A percentile compares a stretch with the other conserved stretches of the same genome.
Conservation (phyloP, 23 tunicate genomes). For the Oikopleura albicans region DNA sequence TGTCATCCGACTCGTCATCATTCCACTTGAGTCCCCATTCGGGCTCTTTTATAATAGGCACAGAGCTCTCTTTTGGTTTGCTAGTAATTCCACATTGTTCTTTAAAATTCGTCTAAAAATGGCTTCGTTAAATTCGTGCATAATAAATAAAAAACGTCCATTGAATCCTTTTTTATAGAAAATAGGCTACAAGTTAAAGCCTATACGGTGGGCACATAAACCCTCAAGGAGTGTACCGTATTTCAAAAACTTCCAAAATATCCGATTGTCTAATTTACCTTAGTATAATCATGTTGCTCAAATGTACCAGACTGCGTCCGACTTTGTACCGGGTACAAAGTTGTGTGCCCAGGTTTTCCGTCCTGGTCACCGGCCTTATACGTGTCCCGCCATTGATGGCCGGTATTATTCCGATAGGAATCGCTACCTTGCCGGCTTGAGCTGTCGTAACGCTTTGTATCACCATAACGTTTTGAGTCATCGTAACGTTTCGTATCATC, state of each 20-base stretch:
- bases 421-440: no score
- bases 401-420: neutral
- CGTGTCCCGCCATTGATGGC: neutral
- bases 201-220: no score
- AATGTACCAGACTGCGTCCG: constrained; percentile 12
- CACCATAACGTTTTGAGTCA: no score
- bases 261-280: neutral
- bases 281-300: neutral
- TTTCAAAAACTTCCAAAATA: no score
- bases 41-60: neutral
- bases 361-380: neutral
- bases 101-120: neutral
- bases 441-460: no score
- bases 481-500: no score
- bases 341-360: neutral
- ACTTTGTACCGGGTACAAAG: neutral
- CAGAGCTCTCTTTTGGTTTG: neutral
- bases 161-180: no score
- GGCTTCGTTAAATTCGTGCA: no score
- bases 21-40: neutral
- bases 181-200: no score
- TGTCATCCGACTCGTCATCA: neutral
- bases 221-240: no score
- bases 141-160: no score
- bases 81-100: neutral